Base-by-base conservation (phyloP, 1,140 invertebrate species). In the Geopemphigus sp. region DNA sequence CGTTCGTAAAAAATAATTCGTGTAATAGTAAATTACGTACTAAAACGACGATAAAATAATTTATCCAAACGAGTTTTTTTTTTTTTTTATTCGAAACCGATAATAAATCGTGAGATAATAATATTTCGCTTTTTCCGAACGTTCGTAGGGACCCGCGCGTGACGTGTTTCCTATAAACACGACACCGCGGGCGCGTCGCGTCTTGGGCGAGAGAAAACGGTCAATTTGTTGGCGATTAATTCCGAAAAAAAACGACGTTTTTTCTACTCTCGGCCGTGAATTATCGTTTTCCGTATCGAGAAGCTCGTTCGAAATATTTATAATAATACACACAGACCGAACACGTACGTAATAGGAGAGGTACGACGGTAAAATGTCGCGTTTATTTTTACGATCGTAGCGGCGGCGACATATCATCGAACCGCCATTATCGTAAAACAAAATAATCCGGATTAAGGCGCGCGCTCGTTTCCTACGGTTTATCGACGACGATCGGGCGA, bases 21-120 rank as follows among this genome's bases (percentile, higher is more conserved):
- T 61, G 15, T 8, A 57, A 57, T 5, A 19, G 39, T 64, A 39
- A 64, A 64, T 12, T n/a, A 39, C 24, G 10, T 6, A 39, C 61
- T 19, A 39, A 64, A n/a, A 64, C 5, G 61, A 63, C 10, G 29
- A 32, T 19, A 32, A n/a, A n/a, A 12, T 63, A 63, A 32, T 63
- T 63, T 39, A 63, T 63, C 12, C 8, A 63, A 63, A 63, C 29
- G 2, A 19, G 56, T 59, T 59, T 59, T 22, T 57, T 59, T 39
- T 26, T 26, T 24, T 22, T 26, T 61, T 24, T 8, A 61, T 10
- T 61, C n/a, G 8, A 29, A 32, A 63, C 19, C n/a, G n/a, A n/a
- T 63, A 63, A 39, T 63, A 63, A 63, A 39, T 29, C 32, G 29
- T n/a, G n/a, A n/a, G n/a, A n/a, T n/a, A n/a, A 63, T 19, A 63